Evolutionary conservation across 2,113 vertebrate genomes (phyloP).

Genomic region (Motacilla alba): DNA sequence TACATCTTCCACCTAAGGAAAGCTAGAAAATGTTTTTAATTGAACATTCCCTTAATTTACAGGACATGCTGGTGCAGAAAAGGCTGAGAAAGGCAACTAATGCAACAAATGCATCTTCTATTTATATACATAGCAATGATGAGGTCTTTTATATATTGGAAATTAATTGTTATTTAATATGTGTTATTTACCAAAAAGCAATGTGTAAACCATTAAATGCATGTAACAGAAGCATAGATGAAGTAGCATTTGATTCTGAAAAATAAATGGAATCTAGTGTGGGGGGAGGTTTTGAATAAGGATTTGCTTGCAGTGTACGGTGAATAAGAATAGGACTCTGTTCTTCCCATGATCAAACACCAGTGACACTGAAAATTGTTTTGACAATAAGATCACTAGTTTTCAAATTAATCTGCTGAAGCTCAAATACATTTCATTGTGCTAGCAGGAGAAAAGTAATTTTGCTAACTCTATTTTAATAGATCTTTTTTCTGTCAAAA

Average conservation of each 20-base stretch:
- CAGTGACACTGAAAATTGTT: constrained; percentile 1
- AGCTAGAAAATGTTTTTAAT: constrained; percentile 19
- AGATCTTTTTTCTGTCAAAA: neutral
- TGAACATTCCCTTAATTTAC: neutral
- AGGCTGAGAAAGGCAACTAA: neutral
- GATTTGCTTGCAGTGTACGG: fast-evolving
- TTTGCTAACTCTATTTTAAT: neutral
- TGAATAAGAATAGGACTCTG: neutral
- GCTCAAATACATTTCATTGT: neutral
- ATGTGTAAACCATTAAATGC: neutral
- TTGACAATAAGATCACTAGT: neutral
- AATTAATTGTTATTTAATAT: neutral
- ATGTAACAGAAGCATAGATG: neutral
- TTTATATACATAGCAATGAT: neutral
- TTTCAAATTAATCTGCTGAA: neutral
- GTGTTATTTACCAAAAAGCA: neutral
- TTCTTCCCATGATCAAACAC: neutral
- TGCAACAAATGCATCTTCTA: neutral
- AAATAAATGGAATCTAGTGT: neutral
- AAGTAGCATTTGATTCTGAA: neutral
- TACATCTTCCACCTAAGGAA: constrained; percentile 13
- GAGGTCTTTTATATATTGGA: neutral
- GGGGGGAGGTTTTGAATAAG: neutral
- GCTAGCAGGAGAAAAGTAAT: neutral
- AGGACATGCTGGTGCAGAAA: neutral